Evolutionary conservation across 2,888 invertebrate genomes (phyloP).

Genomic region (Drosophila niveifrons): DNA sequence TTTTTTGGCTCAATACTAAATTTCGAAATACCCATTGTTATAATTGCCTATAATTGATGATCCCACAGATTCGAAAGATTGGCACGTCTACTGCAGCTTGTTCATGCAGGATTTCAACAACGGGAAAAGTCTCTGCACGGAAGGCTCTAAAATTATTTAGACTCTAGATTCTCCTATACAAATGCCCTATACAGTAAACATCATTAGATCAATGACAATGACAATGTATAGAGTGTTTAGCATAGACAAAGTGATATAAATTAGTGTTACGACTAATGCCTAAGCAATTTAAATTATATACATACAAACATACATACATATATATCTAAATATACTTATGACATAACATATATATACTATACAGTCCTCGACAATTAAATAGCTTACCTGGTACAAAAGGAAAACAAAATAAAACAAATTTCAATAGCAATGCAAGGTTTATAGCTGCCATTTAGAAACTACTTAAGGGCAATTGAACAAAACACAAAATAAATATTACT

Average conservation of each 20-base stretch:
- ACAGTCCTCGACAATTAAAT: conserved; percentile 23
- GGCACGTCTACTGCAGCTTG: conserved; percentile 68
- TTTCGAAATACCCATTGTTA: conserved; percentile 11
- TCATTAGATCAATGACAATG: conserved; percentile 17
- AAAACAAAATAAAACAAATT: conserved; percentile 10
- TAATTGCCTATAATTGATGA: conserved; percentile 46
- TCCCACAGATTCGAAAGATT: conserved; percentile 76
- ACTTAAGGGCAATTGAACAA: conserved; percentile 10
- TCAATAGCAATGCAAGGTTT: conserved; percentile 16
- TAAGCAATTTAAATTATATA: conserved; percentile 42
- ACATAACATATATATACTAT: conserved; percentile 22
- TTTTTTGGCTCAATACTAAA: conserved; percentile 27
- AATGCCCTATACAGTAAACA: conserved; percentile 10
- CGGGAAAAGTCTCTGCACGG: conserved; percentile 29
- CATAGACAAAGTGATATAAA: conserved; percentile 66
- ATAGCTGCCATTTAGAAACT: conserved; percentile 43
- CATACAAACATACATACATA: conserved; percentile 30
- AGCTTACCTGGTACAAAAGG: conserved; percentile 7
- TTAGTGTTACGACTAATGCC: conserved; percentile 57
- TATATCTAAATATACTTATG: conserved; percentile 38
- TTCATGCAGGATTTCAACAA: conserved; percentile 59
- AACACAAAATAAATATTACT: conserved; percentile 15
- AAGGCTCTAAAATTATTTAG: conserved; percentile 27
- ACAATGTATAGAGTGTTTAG: conserved; percentile 25
- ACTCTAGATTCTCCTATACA: conserved; percentile 8